These are phyloP conservation scores for Aphidius colemani DNA, from an alignment of 2,888 invertebrate genomes.

Conservation along the genomic window DNA sequence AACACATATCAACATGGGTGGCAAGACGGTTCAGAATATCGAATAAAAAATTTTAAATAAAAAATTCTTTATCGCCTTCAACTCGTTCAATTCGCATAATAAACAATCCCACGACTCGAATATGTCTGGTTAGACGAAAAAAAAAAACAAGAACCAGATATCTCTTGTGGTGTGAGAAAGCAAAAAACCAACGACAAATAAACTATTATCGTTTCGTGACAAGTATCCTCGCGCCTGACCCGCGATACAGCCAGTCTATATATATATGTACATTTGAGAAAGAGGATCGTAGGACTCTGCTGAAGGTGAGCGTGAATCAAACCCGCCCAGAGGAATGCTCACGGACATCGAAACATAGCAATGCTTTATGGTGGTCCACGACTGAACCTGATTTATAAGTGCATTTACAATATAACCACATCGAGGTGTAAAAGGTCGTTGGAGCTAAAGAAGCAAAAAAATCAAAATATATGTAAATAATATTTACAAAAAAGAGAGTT, in stretches of 20 bases:
- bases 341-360: slow-evolving; percentile 61
- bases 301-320: slow-evolving; percentile 57
- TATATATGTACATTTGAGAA: slow-evolving; percentile 17
- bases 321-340: slow-evolving; percentile 59
- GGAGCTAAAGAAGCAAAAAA: background rate
- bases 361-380: slow-evolving; percentile 61
- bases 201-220: slow-evolving; percentile 59
- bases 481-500: background rate
- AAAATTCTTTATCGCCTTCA: slow-evolving; percentile 54
- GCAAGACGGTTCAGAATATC: slow-evolving; percentile 27
- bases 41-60: slow-evolving; percentile 28
- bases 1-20: slow-evolving; percentile 30
- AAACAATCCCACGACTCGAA: slow-evolving; percentile 52
- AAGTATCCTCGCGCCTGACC: slow-evolving; percentile 57
- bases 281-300: slow-evolving; percentile 32
- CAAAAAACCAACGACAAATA: slow-evolving; percentile 53
- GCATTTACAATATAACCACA: slow-evolving; percentile 45
- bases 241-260: slow-evolving; percentile 30
- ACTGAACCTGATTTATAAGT: slow-evolving; percentile 61
- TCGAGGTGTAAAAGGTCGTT: slow-evolving; percentile 20
- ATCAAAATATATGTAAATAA: background rate
- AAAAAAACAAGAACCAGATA: slow-evolving; percentile 58
- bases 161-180: slow-evolving; percentile 40
- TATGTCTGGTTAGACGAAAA: background rate
- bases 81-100: slow-evolving; percentile 59